Evolutionary conservation across 2,797 vertebrate species (phyloP), one percentile per base, ranked within the genome.

Genomic region (Peromyscus aztecus): DNA sequence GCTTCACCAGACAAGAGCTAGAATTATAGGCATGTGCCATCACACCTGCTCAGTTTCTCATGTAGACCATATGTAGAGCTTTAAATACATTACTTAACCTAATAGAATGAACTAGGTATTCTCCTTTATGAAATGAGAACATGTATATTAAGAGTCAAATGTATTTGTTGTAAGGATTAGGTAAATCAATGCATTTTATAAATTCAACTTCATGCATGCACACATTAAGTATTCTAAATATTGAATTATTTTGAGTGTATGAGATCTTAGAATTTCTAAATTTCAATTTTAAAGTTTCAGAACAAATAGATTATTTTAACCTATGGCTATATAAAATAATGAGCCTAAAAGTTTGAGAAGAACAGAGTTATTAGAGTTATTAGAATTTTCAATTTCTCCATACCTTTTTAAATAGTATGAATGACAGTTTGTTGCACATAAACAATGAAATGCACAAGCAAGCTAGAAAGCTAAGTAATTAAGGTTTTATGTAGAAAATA

Each of bases 371-470:
- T 84, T 69, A 88, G 1, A 24, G 16, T 27, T 59, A 46, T 84
- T 76, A 46, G 9, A 73, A 75, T 37, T 21, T 4, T 89, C 17
- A 0, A 57, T 16, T 76, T 95, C 27, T 59, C 19, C 37, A 1
- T 73, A 43, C 23, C 2, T 46, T 77, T 87, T 96, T 57, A 59
- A 76, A 55, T 31, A 80, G 84, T 76, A 49, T 63, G 6, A 94
- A 87, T 43, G 55, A 4, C 75, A 55, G 86, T 61, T 89, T 94
- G 86, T 78, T 94, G 80, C 43, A 49, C 67, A 76, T 86, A 69
- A 93, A 87, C 80, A 90, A 78, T 29, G 89, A 19, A 95, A 83
- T 83, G 24, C 84, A 75, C 75, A 57, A 91, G 13, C 37, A 95
- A 86, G 4, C 16, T 65, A 37, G 77, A 69, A 37, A 71, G 6